Base-by-base conservation (phyloP, 2,797 vertebrate genomes). In the Manis pentadactyla region DNA sequence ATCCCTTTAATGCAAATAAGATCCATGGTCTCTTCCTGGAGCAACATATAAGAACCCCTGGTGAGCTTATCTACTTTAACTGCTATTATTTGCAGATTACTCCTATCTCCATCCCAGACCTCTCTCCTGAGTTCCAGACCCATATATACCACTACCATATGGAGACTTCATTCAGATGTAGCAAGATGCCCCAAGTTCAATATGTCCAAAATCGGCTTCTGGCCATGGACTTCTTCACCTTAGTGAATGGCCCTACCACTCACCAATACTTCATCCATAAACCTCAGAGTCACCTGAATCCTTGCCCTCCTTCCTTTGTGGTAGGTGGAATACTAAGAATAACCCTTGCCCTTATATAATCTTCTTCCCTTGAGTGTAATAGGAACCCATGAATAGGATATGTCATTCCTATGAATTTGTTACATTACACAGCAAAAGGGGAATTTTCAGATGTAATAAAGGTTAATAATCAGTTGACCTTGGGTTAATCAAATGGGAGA, bases 301-400 rank as follows among this genome's bases (percentile, higher is more conserved):
- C 29, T 81, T 14, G 27, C 64, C 31, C 29, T 93, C n/a, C 18
- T 39, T 87, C 49, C 53, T 4, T 12, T 81, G 5, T 84, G 75
- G 61, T 74, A 92, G 53, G 53, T 4, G 92, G 21, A 92, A 92
- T 89, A 92, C 57, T 83, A 87, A 92, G 51, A 90, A 87, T 57
- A 11, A 74, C 46, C 9, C 31, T 92, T 87, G 39, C 11, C 57
- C 53, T 90, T 75, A 7, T 59, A 93, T 90, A 71, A 77, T 94
- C 23, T 93, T 34, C 21, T 95, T 12, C 63, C 42, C n/a, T 92
- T 27, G 4, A 83, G 71, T 87, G 53, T 29, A 8, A 66, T 25
- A 63, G 31, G 42, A 86, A 63, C 55, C 13, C 94, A 55, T 87
- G 9, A 75, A n/a, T 87, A 91, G 73, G 46, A 34, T 21, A 39